Evolutionary conservation across 2,888 invertebrate species (phyloP).

Genomic region (Germaria angustata): DNA sequence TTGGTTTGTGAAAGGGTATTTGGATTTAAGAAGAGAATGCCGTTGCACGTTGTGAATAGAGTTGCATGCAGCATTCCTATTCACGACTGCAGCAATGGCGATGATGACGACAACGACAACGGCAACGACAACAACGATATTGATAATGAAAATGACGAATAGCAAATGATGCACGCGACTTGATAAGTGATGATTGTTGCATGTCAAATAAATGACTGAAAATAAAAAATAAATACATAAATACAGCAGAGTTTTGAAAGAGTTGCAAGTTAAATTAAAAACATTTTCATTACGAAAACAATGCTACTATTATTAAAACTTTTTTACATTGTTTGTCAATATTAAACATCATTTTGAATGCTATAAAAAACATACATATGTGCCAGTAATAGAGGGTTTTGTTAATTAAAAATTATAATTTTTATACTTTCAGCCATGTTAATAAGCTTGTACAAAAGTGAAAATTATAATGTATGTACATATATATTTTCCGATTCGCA

Average conservation of each 20-base stretch:
- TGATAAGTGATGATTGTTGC: conserved; percentile 58
- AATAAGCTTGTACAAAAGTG: no score
- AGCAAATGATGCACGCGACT: conserved; percentile 63
- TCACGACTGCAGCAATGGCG: not conserved
- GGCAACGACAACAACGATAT: conserved; percentile 30
- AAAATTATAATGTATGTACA: no score
- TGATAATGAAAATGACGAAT: conserved; percentile 63
- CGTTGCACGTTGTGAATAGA: conserved; percentile 5
- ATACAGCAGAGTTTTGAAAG: not conserved
- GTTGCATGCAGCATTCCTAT: not conserved
- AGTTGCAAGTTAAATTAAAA: not conserved
- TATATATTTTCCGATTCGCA: no score
- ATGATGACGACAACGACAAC: not conserved
- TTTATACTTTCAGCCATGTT: no score
- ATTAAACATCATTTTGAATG: no score
- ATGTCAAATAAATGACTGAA: conserved; percentile 41
- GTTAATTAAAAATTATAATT: no score
- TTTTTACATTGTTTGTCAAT: no score
- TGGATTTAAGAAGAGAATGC: not conserved
- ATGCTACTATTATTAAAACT: no score
- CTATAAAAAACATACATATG: no score
- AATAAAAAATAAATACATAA: not conserved
- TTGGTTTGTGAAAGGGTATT: conserved; percentile 35
- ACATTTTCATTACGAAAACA: no score
- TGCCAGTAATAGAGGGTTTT: no score